Percentiles rank a stretch among this genome's conserved stretches.
phyloP scores from a whole-genome alignment of 92 coral and sea anemone genomes.

The Porites cylindrica region DNA sequence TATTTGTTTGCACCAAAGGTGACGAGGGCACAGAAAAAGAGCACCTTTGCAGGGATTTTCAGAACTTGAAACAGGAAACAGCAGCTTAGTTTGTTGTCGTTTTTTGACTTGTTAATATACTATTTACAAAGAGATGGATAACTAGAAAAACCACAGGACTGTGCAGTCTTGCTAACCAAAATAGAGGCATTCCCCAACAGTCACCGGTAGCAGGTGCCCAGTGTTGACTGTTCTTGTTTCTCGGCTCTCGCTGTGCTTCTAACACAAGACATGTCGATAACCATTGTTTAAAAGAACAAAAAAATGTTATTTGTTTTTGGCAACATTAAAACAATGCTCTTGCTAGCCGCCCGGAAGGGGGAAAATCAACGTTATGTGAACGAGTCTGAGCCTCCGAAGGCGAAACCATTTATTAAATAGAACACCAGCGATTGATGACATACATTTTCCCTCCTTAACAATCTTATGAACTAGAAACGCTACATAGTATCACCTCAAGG shows the following conservation, averaged over 20 bases:
- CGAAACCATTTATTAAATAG: background rate
- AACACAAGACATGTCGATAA: slow-evolving; percentile 10
- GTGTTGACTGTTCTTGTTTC: slow-evolving; percentile 5
- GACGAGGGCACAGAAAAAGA: slow-evolving; percentile 5
- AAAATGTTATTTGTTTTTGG: background rate
- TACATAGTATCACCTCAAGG: too few relatives aligned
- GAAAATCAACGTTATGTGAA: background rate
- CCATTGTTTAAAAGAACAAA: background rate
- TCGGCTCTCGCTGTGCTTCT: slow-evolving; percentile 2
- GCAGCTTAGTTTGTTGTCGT: background rate
- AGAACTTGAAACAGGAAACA: slow-evolving; percentile 19
- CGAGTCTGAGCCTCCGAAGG: background rate
- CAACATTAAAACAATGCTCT: background rate
- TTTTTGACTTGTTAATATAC: background rate
- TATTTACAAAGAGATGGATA: slow-evolving; percentile 2
- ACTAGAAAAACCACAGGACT: background rate
- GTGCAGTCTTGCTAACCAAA: background rate
- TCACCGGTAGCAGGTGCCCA: background rate
- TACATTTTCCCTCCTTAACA: too few relatives aligned
- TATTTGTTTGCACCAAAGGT: slow-evolving; percentile 19
- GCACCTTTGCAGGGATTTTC: slow-evolving; percentile 26
- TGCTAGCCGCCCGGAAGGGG: slow-evolving; percentile 4
- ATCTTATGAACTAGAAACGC: too few relatives aligned
- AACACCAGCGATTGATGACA: too few relatives aligned
- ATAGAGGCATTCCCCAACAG: slow-evolving; percentile 19